Evolutionary conservation across 1,140 invertebrate genomes (phyloP), one percentile per base, ranked within the genome.

Genomic region (Bombus huntii): DNA sequence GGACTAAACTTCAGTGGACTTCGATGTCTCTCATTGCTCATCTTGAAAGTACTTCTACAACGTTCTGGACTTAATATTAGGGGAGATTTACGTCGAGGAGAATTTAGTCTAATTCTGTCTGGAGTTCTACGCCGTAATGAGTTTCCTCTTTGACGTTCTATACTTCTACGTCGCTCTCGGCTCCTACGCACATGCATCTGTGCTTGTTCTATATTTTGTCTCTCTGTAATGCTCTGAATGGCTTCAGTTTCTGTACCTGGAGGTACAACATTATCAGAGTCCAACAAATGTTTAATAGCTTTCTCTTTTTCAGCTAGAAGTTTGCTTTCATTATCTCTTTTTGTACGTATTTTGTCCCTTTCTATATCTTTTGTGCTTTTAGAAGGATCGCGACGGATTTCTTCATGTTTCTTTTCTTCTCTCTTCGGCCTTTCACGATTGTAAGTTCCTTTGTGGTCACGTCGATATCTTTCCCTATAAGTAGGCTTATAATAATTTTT

Each of bases 331-430:
- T 89, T 93, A 39, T 95, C 92, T 18, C 92, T 93, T 79, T 95
- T 95, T 4, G 93, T 91, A 1, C 94, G 91, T 22, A 94, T 88
- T 53, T 95, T 95, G 62, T 95, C 94, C 3, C 92, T 91, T 44
- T 95, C 95, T 6, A 95, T 95, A 68, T 95, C 95, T 81, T 95
- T 95, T 18, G 86, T 93, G 76, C 94, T 95, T 73, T 95, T 95
- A 22, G 72, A 90, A 10, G 95, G 95, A 90, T 95, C 95, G 0
- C 95, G 93, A 15, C 94, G 92, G 47, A 70, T 68, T 66, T 91
- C 87, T 10, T 95, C 93, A 47, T 91, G 89, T 73, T 88, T 94
- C 80, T 87, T 93, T 2, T 95, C 94, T 62, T 92, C 92, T 81
- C 87, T 90, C 42, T 90, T 92, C 10, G 87, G 37, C 31, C 89